phyloP scores from a whole-genome alignment of 2,113 vertebrate species.

The Dicrurus megarhynchus region DNA sequence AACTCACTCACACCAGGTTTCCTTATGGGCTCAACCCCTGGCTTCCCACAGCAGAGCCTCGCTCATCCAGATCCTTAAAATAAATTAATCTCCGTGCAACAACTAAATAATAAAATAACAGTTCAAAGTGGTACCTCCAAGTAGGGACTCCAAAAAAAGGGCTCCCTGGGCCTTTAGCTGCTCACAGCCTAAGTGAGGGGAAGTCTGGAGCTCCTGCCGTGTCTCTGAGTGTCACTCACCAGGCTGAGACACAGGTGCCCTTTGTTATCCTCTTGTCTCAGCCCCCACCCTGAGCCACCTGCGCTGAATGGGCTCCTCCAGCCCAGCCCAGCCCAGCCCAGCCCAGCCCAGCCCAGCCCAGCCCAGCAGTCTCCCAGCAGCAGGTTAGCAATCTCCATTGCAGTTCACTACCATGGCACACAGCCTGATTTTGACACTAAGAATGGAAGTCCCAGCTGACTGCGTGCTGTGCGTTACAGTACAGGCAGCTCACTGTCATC shows the following conservation, averaged over 20 bases:
- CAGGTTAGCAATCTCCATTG: not conserved
- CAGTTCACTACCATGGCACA: rapidly evolving
- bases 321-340: not conserved
- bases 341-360: not conserved
- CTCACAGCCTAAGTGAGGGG: not conserved
- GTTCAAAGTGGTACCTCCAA: not conserved
- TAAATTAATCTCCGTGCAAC: not conserved
- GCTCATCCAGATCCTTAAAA: too few relatives aligned
- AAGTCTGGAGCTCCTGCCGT: not conserved
- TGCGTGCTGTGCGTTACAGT: not conserved
- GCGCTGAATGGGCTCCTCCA: not conserved
- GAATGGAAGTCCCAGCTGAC: not conserved
- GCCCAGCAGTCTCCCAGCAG: not conserved
- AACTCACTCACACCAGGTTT: not conserved
- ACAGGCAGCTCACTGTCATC: not conserved
- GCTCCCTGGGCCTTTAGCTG: not conserved
- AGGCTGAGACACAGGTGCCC: not conserved
- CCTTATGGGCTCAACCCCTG: not conserved
- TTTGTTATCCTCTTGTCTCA: not conserved
- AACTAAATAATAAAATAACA: not conserved
- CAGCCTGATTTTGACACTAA: not conserved
- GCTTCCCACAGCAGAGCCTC: not conserved
- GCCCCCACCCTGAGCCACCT: not conserved
- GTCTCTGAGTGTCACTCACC: too few relatives aligned
- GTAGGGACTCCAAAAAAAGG: rapidly evolving